Percentiles rank a stretch among this genome's conserved stretches.
phyloP scores from a whole-genome alignment of 2,113 vertebrate genomes.

The Cairina moschata region DNA sequence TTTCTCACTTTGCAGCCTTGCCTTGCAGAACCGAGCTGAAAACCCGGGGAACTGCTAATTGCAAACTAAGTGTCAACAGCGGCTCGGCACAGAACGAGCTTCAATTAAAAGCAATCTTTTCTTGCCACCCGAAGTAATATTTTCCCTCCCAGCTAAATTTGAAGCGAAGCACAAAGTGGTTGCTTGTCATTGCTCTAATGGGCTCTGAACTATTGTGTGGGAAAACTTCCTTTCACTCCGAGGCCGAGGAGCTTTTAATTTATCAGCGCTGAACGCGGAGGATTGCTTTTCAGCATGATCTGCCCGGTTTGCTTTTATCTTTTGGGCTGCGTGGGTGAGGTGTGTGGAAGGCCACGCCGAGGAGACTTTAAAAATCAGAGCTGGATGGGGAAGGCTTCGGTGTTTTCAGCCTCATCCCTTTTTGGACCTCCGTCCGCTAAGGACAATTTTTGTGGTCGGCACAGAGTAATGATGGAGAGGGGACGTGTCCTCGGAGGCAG shows the following conservation, averaged over 20 bases:
- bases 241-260: slow-evolving; percentile 31
- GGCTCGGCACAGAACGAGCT: not conserved
- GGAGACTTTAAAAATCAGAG: not conserved
- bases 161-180: slow-evolving; percentile 51
- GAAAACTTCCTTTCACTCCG: slow-evolving; percentile 42
- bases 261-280: not conserved
- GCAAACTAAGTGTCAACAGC: slow-evolving; percentile 43
- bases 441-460: not conserved
- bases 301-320: not conserved
- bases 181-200: slow-evolving; percentile 57
- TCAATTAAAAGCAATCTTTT: slow-evolving; percentile 52
- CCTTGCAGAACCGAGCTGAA: slow-evolving; percentile 32
- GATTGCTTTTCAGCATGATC: not conserved
- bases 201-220: slow-evolving; percentile 44
- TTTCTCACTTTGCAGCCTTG: not conserved
- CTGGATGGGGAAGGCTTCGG: not conserved
- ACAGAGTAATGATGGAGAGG: not conserved
- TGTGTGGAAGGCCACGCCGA: not conserved
- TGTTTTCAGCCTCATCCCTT: not conserved
- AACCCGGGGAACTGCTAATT: slow-evolving; percentile 35
- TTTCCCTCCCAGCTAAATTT: slow-evolving; percentile 62
- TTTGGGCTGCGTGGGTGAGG: not conserved
- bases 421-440: not conserved
- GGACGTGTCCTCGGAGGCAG: not conserved
- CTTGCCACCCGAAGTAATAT: slow-evolving; percentile 8